Evolutionary conservation across 2,888 invertebrate species (phyloP), one percentile per base, ranked within the genome.

Genomic region (Stenoptilia bipunctidactyla): DNA sequence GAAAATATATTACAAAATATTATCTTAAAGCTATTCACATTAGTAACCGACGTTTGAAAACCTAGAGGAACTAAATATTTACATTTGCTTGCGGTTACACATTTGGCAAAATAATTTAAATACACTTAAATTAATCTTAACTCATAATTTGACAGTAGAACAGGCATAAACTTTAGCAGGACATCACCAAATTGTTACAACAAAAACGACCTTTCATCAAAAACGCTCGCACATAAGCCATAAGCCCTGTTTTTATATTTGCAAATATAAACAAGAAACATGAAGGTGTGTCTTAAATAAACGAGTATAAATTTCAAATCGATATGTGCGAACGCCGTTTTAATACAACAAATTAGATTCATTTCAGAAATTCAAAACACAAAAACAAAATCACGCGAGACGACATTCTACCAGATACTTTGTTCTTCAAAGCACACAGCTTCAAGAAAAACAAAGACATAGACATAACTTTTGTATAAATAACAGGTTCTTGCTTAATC

Each of bases 21-120:
- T n/a, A 30, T 8, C 30, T 30, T 44, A 40, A 9, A 40, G 1
- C 37, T 40, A 38, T 15, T 36, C 39, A 41, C 47, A 40, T 57
- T 58, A 59, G 54, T 60, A 59, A 67, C 53, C 53, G 47, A 58
- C 54, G 51, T 38, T 45, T 47, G 43, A 45, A 48, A 62, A 55
- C 57, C 51, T 54, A 61, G 59, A 63, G 55, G 49, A 53, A 44
- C 56, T 50, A 58, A 65, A 66, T 76, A 80, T 82, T 72, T 80
- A 82, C 80, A 82, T 56, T 57, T 49, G 58, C 55, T 58, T 56
- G 59, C 62, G 61, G 61, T 64, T 69, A 72, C 53, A 37, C 68
- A 74, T 76, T 75, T 79, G 71, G 73, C 69, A 71, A 76, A 77
- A 77, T 77, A 79, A 79, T 71, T 79, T 76, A 75, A 65, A 59